Conservation (phyloP, 2,888 invertebrate genomes). For the Aleiodes alternator region DNA sequence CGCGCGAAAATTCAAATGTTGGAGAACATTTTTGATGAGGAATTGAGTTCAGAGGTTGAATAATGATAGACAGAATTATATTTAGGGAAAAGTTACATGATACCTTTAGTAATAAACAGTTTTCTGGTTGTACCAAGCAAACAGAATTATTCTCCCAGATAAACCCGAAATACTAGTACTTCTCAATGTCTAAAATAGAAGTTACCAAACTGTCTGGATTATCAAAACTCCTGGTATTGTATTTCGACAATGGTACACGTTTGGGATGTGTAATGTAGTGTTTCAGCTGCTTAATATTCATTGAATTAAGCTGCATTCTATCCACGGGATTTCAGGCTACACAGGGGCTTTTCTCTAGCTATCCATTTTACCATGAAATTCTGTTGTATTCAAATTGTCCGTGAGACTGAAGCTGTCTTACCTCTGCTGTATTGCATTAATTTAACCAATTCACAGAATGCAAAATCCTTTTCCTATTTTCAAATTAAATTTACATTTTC, state of each 20-base stretch:
- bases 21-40: no score
- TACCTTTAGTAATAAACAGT: no score
- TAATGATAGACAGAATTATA: no score
- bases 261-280: slow-evolving; percentile 33
- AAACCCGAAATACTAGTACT: background rate
- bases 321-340: slow-evolving; percentile 25
- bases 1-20: no score
- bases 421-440: background rate
- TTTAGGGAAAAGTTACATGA: no score
- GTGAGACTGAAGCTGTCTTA: slow-evolving; percentile 4
- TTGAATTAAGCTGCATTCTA: slow-evolving; percentile 54
- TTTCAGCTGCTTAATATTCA: slow-evolving; percentile 58
- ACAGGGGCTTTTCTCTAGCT: slow-evolving; percentile 14
- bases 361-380: slow-evolving; percentile 23
- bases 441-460: background rate
- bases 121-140: no score
- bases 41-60: no score
- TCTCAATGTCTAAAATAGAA: slow-evolving; percentile 9
- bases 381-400: slow-evolving; percentile 10
- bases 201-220: slow-evolving; percentile 3
- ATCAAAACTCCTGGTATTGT: background rate
- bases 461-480: background rate
- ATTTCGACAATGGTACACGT: slow-evolving; percentile 9
- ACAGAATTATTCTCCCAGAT: no score
- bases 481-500: no score